These are phyloP conservation scores for Anolis sagrei DNA, from an alignment of 2,113 vertebrate genomes.

Conservation along the genomic window DNA sequence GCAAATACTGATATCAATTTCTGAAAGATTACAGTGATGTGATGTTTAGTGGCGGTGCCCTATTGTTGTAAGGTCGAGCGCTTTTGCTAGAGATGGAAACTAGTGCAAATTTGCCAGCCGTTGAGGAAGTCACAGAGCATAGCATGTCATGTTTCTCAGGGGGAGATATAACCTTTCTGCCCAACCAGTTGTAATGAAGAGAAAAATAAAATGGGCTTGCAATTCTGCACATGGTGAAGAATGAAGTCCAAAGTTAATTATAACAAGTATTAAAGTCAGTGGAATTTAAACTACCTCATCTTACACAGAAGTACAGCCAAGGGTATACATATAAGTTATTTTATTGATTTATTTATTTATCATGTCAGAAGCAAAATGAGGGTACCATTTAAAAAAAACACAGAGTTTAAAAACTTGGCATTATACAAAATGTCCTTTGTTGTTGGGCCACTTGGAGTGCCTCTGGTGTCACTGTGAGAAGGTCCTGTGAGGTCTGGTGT, in stretches of 20 bases:
- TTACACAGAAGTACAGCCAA: too few relatives aligned
- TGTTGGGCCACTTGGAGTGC: too few relatives aligned
- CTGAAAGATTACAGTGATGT: rapidly evolving
- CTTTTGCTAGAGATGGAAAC: rapidly evolving
- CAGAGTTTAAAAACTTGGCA: too few relatives aligned
- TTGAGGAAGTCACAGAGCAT: not conserved
- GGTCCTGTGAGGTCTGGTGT: too few relatives aligned
- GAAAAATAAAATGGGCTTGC: not conserved
- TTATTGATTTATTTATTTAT: too few relatives aligned
- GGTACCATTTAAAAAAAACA: too few relatives aligned
- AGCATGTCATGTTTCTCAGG: not conserved
- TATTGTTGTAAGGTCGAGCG: not conserved
- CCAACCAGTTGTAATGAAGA: not conserved
- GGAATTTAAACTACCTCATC: not conserved
- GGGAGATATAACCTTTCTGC: constrained; percentile 11
- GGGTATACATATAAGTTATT: too few relatives aligned
- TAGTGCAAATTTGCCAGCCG: not conserved
- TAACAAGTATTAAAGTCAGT: not conserved
- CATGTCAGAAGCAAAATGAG: too few relatives aligned
- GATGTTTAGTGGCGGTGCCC: not conserved
- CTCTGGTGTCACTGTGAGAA: too few relatives aligned
- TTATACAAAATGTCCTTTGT: too few relatives aligned
- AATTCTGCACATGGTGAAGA: not conserved
- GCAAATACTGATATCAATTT: rapidly evolving
- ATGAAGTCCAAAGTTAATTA: not conserved